A percentile compares a stretch with the other conserved stretches of the same genome.
phyloP scores from a whole-genome alignment of 2,888 invertebrate species.

The Incurvaria masculella region DNA sequence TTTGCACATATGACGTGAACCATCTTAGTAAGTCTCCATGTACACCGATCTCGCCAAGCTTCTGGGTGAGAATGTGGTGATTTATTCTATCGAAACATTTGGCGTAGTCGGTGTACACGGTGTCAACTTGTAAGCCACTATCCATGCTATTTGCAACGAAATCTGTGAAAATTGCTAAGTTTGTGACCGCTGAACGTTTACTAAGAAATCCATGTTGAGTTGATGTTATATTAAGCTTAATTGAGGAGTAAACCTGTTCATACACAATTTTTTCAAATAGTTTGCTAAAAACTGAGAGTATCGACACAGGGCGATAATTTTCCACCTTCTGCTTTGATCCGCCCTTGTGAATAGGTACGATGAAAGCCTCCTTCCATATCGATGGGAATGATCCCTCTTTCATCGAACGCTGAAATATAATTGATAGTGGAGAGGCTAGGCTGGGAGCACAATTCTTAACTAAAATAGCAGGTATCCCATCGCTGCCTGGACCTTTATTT shows the following conservation, averaged over 20 bases:
- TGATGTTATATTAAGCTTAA: neutral
- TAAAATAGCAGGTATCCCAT: neutral
- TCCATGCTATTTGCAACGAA: neutral
- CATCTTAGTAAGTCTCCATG: constrained; percentile 2
- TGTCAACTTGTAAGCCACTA: constrained; percentile 1
- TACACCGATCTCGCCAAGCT: neutral
- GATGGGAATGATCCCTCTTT: constrained; percentile 2
- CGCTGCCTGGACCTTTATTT: neutral
- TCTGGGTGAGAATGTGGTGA: neutral
- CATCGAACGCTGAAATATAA: neutral
- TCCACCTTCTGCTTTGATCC: constrained; percentile 1
- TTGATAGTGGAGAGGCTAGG: neutral
- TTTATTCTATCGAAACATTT: constrained; percentile 2
- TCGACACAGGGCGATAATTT: constrained; percentile 8
- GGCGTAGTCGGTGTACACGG: constrained; percentile 3
- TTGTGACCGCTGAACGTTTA: constrained; percentile 3
- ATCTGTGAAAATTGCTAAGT: constrained; percentile 2
- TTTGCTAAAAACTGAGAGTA: constrained; percentile 5
- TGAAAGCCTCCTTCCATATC: constrained; percentile 5
- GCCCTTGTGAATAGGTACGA: constrained; percentile 7
- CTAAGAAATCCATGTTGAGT: constrained; percentile 6
- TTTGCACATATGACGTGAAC: constrained; percentile 1
- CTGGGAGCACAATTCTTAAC: neutral
- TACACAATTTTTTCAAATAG: constrained; percentile 3
- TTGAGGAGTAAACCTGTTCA: neutral